Conservation (phyloP, 2,797 vertebrate species). For the Limosa lapponica region DNA sequence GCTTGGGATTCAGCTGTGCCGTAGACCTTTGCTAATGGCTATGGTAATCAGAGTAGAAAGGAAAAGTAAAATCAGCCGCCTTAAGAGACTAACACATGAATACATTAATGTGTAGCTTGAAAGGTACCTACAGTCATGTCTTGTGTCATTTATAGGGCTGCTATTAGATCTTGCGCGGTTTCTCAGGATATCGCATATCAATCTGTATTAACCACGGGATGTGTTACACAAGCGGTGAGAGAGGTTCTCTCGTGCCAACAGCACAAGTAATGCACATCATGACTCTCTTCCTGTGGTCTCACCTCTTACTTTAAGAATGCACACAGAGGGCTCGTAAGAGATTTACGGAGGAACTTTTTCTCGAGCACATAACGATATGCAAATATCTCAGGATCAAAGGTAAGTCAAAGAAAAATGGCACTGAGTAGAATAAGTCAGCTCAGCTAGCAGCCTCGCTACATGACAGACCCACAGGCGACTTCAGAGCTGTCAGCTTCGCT, state of each 20-base stretch:
- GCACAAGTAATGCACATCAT: background rate
- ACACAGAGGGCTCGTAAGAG: background rate
- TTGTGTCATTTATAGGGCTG: background rate
- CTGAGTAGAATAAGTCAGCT: conserved; percentile 25
- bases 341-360: background rate
- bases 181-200: background rate
- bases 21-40: background rate
- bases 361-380: conserved; percentile 41
- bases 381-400: conserved; percentile 71
- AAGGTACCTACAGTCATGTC: background rate
- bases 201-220: background rate
- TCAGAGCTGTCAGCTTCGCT: conserved; percentile 55
- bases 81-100: background rate
- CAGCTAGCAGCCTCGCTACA: background rate
- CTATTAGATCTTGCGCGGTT: background rate
- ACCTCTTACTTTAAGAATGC: background rate
- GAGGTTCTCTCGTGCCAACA: background rate
- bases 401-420: conserved; percentile 66
- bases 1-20: background rate
- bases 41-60: background rate
- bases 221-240: background rate
- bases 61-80: background rate
- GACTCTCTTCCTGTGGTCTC: background rate
- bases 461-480: conserved; percentile 45
- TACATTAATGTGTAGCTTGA: background rate